These are phyloP conservation scores for Cladopsammia gracilis DNA, from an alignment of 64 coral and sea anemone genomes.

Conservation along the genomic window DNA sequence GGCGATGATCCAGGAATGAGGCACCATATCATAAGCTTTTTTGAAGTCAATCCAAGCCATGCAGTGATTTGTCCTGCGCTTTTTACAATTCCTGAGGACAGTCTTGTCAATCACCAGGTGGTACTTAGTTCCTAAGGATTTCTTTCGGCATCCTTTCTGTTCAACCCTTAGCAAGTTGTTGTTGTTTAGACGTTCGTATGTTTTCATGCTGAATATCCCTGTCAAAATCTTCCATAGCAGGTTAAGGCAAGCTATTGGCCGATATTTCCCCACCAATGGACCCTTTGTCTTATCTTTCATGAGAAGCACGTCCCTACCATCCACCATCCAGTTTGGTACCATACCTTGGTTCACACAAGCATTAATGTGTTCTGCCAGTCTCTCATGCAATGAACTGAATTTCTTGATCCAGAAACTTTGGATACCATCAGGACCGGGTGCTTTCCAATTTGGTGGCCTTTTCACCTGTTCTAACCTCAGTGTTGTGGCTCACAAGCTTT, in stretches of 20 bases:
- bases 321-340: constrained; percentile 45
- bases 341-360: constrained; percentile 10
- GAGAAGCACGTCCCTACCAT: constrained; percentile 6
- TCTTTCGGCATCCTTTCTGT: constrained; percentile 4
- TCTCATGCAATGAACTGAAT: background rate
- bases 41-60: constrained; percentile 60
- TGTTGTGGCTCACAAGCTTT: background rate
- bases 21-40: constrained; percentile 35
- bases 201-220: background rate
- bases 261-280: background rate
- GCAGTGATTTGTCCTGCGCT: background rate
- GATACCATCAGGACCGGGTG: constrained; percentile 54
- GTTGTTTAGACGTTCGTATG: background rate
- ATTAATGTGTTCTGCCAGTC: constrained; percentile 25
- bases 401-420: constrained; percentile 68
- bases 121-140: constrained; percentile 22
- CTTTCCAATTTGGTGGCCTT: constrained; percentile 20
- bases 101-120: constrained; percentile 12
- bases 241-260: background rate
- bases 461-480: background rate
- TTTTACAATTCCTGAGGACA: background rate
- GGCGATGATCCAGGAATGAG: constrained; percentile 1
- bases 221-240: constrained; percentile 36
- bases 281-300: constrained; percentile 14
- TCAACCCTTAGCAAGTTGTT: background rate